Percentiles rank a stretch among this genome's conserved stretches.
phyloP scores from a whole-genome alignment of 2,797 vertebrate species.

The Martes flavigula region DNA sequence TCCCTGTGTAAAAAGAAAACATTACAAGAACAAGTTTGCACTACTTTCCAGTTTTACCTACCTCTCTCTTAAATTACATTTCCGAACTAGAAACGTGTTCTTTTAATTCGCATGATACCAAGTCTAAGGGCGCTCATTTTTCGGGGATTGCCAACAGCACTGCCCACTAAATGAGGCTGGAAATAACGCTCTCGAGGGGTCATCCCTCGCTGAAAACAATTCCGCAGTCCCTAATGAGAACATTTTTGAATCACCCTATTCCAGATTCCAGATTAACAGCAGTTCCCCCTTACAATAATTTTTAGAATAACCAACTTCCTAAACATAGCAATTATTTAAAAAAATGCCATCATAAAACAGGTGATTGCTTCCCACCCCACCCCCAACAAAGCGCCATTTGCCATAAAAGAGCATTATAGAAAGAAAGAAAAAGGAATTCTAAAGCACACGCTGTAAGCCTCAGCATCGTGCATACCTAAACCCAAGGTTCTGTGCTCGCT shows the following conservation, averaged over 20 bases:
- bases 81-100: not conserved
- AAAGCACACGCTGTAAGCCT: not conserved
- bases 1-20: conserved; percentile 85
- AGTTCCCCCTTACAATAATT: not conserved
- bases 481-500: no score
- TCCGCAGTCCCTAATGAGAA: not conserved
- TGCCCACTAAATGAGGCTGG: not conserved
- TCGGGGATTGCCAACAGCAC: fast-evolving
- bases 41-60: not conserved
- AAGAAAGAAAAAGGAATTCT: not conserved
- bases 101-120: not conserved
- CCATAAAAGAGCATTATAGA: not conserved
- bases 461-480: fast-evolving
- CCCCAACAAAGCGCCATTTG: not conserved
- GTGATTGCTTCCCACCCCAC: not conserved
- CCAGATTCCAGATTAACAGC: not conserved
- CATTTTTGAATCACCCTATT: not conserved
- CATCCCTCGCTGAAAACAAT: not conserved
- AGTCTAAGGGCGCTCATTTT: not conserved
- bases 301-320: not conserved
- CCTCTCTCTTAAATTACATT: not conserved
- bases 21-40: conserved; percentile 19
- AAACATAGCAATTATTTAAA: not conserved
- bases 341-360: not conserved
- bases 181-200: not conserved